Percentiles rank a stretch among this genome's conserved stretches.
Evolutionary conservation across 2,113 vertebrate genomes (phyloP).

Genomic region (Polypterus senegalus): DNA sequence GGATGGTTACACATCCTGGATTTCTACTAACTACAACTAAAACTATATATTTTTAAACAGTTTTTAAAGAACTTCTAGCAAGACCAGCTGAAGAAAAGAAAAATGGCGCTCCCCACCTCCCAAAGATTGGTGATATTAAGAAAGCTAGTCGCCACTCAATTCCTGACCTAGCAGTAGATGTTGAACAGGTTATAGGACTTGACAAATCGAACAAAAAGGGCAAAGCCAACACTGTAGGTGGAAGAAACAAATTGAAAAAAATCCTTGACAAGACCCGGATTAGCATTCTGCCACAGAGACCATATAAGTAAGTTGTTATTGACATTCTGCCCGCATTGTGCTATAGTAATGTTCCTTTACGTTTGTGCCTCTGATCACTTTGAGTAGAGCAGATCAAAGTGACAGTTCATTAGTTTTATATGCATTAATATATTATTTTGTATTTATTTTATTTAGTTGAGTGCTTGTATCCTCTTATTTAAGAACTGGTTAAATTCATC

Average conservation of each 20-base stretch:
- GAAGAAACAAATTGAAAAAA: slow-evolving; percentile 94
- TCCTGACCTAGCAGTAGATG: slow-evolving; percentile 89
- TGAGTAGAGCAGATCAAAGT: no score
- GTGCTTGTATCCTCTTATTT: no score
- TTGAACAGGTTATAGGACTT: slow-evolving; percentile 90
- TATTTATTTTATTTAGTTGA: no score
- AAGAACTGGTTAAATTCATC: no score
- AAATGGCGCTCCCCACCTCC: slow-evolving; percentile 85
- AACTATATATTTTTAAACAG: slow-evolving; percentile 34
- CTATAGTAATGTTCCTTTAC: no score
- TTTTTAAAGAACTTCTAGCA: slow-evolving; percentile 90
- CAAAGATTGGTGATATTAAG: slow-evolving; percentile 96
- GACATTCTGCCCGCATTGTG: no score
- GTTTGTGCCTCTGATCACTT: no score
- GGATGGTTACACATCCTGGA: no score
- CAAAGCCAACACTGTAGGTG: slow-evolving; percentile 86
- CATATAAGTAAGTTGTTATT: slow-evolving; percentile 75
- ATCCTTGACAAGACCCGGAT: slow-evolving; percentile 97
- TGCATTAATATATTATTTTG: no score
- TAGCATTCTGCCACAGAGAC: slow-evolving; percentile 95
- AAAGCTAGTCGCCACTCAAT: slow-evolving; percentile 93
- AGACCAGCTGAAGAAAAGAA: slow-evolving; percentile 83
- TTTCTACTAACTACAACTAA: no score
- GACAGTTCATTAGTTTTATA: no score
- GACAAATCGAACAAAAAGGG: slow-evolving; percentile 93